These are phyloP conservation scores for Heliconius himera DNA, from an alignment of 1,140 invertebrate genomes.

Conservation along the genomic window DNA sequence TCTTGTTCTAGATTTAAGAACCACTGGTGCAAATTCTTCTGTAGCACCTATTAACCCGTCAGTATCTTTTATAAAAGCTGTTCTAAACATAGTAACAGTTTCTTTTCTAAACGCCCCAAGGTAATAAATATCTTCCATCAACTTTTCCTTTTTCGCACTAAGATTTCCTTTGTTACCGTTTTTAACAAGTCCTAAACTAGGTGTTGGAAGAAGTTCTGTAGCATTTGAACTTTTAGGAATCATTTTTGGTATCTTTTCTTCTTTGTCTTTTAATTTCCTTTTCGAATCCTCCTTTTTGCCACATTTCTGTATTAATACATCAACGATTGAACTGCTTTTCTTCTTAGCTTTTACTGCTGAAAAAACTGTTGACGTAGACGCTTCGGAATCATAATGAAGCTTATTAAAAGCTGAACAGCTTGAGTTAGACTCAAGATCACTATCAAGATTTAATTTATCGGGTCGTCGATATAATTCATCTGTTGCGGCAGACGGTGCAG, in stretches of 20 bases:
- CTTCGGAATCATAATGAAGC: constrained; percentile 86
- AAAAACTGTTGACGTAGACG: constrained; percentile 83
- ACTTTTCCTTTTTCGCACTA: constrained; percentile 79
- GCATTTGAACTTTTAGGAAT: constrained; percentile 81
- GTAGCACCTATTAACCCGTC: constrained; percentile 81
- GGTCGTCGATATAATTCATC: constrained; percentile 76
- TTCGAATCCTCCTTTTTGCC: constrained; percentile 82
- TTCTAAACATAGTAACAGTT: constrained; percentile 86
- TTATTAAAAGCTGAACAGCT: constrained; percentile 83
- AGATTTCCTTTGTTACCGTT: constrained; percentile 78
- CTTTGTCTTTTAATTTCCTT: constrained; percentile 82
- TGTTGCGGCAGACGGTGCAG: constrained; percentile 73
- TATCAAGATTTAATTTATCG: constrained; percentile 80
- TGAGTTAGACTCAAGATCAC: constrained; percentile 86
- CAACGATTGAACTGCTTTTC: constrained; percentile 84
- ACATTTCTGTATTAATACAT: constrained; percentile 85
- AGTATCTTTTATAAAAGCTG: constrained; percentile 86
- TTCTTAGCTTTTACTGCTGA: constrained; percentile 80
- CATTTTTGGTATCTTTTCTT: constrained; percentile 76
- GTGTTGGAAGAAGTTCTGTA: constrained; percentile 84
- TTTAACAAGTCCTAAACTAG: constrained; percentile 80
- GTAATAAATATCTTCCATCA: constrained; percentile 81
- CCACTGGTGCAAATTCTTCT: constrained; percentile 86
- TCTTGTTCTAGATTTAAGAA: constrained; percentile 88
- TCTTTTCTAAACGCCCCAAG: constrained; percentile 87